Evolutionary conservation across 2,888 invertebrate species (phyloP).

Genomic region (Dysmachus trigonus): DNA sequence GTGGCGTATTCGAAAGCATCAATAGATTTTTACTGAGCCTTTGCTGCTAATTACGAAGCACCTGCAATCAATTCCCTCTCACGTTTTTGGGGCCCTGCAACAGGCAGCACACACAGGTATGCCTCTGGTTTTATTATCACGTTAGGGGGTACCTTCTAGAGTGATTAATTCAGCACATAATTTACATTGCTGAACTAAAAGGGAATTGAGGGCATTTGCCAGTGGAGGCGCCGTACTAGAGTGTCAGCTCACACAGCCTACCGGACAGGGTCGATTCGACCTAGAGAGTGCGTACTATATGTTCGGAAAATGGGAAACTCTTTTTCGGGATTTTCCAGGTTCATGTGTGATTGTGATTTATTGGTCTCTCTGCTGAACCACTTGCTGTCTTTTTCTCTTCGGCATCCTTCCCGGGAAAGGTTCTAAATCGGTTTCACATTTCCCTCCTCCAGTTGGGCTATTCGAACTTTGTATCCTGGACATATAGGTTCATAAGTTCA

Average conservation of each 20-base stretch:
- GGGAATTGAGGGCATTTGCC: neutral
- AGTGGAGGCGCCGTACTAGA: neutral
- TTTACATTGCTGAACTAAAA: constrained; percentile 2
- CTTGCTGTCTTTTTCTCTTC: neutral
- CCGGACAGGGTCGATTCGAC: neutral
- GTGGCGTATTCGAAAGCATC: neutral
- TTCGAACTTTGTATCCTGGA: neutral
- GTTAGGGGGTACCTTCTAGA: neutral
- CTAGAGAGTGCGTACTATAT: neutral
- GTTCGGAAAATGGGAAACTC: neutral
- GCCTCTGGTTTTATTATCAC: neutral
- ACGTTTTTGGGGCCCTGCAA: neutral
- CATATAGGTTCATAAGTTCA: neutral
- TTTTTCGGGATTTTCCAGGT: constrained; percentile 2
- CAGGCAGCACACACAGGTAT: neutral
- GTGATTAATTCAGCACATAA: constrained; percentile 33
- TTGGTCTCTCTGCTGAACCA: neutral
- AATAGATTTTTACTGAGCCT: neutral
- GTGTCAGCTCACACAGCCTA: neutral
- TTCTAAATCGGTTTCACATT: neutral
- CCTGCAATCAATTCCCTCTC: neutral
- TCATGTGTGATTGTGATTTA: constrained; percentile 19
- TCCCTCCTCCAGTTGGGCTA: neutral
- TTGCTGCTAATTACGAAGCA: neutral
- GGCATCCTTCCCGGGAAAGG: neutral